These are phyloP conservation scores for Chironomus tepperi DNA, from an alignment of 1,140 invertebrate species.

Conservation along the genomic window DNA sequence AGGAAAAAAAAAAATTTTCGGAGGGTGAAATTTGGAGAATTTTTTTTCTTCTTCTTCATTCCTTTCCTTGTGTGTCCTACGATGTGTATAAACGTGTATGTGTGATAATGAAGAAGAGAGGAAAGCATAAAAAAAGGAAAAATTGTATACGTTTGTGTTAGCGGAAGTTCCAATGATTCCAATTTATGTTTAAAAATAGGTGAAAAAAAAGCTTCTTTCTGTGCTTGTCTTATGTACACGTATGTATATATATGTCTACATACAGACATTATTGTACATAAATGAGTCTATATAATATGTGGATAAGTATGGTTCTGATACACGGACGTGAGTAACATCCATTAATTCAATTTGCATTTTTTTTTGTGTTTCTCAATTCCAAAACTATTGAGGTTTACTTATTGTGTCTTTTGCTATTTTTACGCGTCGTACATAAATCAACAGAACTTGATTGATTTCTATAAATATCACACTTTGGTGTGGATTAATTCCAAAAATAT, in stretches of 20 bases:
- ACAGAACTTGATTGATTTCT: too few relatives aligned
- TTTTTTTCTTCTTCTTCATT: neutral
- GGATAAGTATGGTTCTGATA: neutral
- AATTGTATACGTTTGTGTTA: neutral
- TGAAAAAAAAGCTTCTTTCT: neutral
- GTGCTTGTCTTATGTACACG: neutral
- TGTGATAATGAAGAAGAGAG: neutral
- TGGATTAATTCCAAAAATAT: too few relatives aligned
- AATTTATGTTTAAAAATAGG: constrained; percentile 15
- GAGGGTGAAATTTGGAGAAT: neutral
- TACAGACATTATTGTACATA: neutral
- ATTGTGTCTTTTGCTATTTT: too few relatives aligned
- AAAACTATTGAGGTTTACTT: too few relatives aligned
- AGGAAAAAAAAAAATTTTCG: neutral
- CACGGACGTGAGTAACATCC: constrained; percentile 5
- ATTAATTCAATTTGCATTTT: constrained; percentile 9
- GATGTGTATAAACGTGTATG: neutral
- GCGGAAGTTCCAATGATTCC: constrained; percentile 1
- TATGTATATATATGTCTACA: neutral
- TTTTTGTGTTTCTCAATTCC: too few relatives aligned
- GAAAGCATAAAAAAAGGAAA: too few relatives aligned
- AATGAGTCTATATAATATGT: neutral
- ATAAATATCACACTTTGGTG: too few relatives aligned
- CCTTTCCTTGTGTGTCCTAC: neutral
- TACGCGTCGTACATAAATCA: too few relatives aligned